phyloP scores from a whole-genome alignment of 2,888 invertebrate genomes.

The Epirrhoe tristata region DNA sequence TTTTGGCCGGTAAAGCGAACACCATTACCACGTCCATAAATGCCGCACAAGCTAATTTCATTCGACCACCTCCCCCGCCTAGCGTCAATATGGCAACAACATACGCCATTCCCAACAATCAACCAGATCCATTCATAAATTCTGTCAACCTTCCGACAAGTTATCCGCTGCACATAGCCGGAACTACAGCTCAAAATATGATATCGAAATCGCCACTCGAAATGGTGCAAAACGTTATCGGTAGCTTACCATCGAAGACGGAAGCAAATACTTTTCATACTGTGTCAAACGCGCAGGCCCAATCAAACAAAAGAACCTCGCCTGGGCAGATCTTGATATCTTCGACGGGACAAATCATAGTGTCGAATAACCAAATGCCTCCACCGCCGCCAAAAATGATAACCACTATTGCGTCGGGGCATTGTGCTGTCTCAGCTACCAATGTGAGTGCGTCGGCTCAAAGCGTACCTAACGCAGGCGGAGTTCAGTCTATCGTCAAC shows the following conservation, averaged over 20 bases:
- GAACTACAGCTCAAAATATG: constrained; percentile 81
- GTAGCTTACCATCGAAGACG: constrained; percentile 85
- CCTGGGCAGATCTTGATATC: constrained; percentile 91
- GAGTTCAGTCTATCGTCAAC: constrained; percentile 88
- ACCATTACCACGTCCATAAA: constrained; percentile 92
- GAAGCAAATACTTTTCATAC: constrained; percentile 77
- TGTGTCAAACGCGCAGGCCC: constrained; percentile 53
- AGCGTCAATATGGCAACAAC: constrained; percentile 75
- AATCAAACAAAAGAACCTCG: constrained; percentile 62
- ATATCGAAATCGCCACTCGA: constrained; percentile 88
- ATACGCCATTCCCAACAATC: constrained; percentile 79
- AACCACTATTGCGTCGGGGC: constrained; percentile 86
- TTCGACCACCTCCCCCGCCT: constrained; percentile 74
- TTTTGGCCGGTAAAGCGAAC: constrained; percentile 90
- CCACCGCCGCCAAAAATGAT: constrained; percentile 87
- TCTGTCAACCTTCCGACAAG: constrained; percentile 79
- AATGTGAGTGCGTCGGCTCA: constrained; percentile 88
- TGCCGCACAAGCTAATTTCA: constrained; percentile 81
- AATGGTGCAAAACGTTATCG: constrained; percentile 92
- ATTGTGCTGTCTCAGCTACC: constrained; percentile 87
- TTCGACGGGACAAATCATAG: constrained; percentile 90
- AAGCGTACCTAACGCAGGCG: constrained; percentile 86
- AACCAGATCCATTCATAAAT: constrained; percentile 78
- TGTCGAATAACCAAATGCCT: constrained; percentile 88
- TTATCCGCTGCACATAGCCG: constrained; percentile 77